These are phyloP conservation scores for Botia almorhae DNA, from an alignment of 2,797 vertebrate genomes.

Conservation along the genomic window DNA sequence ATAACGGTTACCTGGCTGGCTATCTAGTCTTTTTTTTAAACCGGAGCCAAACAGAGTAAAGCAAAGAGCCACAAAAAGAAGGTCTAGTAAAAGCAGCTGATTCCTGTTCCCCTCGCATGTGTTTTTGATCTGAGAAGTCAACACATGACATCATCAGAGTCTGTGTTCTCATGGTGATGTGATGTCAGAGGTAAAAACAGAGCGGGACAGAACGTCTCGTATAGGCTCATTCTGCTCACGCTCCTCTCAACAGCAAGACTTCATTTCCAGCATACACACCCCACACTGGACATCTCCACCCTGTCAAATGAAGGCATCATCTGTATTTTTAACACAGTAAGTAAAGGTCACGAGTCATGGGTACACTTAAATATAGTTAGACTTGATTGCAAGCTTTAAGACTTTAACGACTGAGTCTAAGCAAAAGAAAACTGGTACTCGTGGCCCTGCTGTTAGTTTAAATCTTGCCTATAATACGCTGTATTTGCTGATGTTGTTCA, in stretches of 20 bases:
- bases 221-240: neutral
- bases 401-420: neutral
- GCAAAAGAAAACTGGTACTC: neutral
- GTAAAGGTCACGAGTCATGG: neutral
- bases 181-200: slow-evolving; percentile 1
- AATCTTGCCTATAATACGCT: too few species aligned
- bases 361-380: too few species aligned
- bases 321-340: neutral
- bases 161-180: neutral
- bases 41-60: neutral
- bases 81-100: neutral
- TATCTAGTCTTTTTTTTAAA: neutral
- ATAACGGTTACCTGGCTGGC: neutral
- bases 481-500: too few species aligned
- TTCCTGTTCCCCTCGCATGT: neutral
- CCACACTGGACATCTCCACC: neutral
- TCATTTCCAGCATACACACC: neutral
- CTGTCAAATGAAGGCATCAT: neutral
- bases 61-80: neutral
- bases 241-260: neutral
- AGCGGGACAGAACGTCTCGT: neutral
- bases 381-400: too few species aligned
- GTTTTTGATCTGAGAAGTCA: slow-evolving; percentile 10
- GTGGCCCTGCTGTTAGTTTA: too few species aligned
- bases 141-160: slow-evolving; percentile 18